Conservation (phyloP, 1,140 invertebrate genomes). For the Cylas formicarius region DNA sequence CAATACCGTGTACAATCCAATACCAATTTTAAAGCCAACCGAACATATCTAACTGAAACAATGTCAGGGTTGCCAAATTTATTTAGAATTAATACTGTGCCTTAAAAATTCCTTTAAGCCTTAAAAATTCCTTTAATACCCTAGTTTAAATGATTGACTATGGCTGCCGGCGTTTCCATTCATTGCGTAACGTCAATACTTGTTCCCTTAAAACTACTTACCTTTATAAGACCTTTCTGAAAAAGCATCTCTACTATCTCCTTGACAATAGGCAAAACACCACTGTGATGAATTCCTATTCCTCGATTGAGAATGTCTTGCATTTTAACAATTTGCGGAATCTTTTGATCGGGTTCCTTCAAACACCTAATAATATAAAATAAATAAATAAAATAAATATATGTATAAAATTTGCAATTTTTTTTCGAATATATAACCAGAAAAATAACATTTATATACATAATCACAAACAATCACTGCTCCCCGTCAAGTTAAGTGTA, state of each 20-base stretch:
- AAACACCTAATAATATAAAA: constrained; percentile 58
- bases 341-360: constrained; percentile 74
- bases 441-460: too few relatives aligned
- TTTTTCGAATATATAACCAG: too few relatives aligned
- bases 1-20: background rate
- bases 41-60: too few relatives aligned
- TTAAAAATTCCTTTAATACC: background rate
- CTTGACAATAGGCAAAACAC: constrained; percentile 92
- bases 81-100: too few relatives aligned
- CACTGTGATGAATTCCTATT: constrained; percentile 95
- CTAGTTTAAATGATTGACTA: too few relatives aligned
- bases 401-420: background rate
- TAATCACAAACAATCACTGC: too few relatives aligned
- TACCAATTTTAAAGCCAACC: too few relatives aligned
- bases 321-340: constrained; percentile 83
- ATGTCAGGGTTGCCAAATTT: too few relatives aligned
- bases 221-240: constrained; percentile 82
- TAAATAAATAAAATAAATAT: background rate
- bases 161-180: too few relatives aligned
- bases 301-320: constrained; percentile 76
- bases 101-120: background rate
- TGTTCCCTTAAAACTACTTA: constrained; percentile 44
- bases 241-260: constrained; percentile 98
- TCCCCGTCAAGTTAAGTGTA: too few relatives aligned
- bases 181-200: too few relatives aligned